Conservation (phyloP, 2,113 vertebrate species). For the Acrocephalus arundinaceus region DNA sequence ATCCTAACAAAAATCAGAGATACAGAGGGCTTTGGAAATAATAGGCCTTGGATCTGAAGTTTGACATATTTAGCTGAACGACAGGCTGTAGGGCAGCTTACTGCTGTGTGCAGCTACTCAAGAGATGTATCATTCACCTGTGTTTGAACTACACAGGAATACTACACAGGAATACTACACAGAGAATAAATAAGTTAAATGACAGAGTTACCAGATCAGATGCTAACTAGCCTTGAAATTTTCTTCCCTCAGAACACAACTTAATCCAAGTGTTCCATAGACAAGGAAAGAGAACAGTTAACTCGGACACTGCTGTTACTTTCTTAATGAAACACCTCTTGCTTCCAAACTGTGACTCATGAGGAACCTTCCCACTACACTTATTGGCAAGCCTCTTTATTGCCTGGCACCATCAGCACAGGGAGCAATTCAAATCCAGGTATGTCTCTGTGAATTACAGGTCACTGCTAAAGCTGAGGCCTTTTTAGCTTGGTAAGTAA, state of each 20-base stretch:
- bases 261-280: neutral
- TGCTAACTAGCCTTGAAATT: constrained; percentile 14
- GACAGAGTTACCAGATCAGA: neutral
- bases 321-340: neutral
- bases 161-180: constrained; percentile 15
- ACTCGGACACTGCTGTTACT: neutral
- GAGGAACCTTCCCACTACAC: neutral
- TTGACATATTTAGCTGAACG: constrained; percentile 5
- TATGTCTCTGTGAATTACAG: neutral
- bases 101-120: constrained; percentile 22
- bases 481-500: neutral
- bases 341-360: neutral
- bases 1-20: neutral
- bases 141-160: constrained; percentile 25
- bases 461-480: neutral
- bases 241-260: neutral
- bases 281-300: neutral
- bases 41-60: constrained; percentile 10
- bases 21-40: neutral
- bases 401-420: neutral
- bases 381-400: neutral
- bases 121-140: neutral
- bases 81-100: constrained; percentile 24
- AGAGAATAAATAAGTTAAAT: constrained; percentile 8
- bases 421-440: neutral